Percentiles rank a stretch among this genome's conserved stretches.
These are phyloP conservation scores for Nephrotoma appendiculata DNA, from an alignment of 2,888 invertebrate genomes.

Conservation along the genomic window DNA sequence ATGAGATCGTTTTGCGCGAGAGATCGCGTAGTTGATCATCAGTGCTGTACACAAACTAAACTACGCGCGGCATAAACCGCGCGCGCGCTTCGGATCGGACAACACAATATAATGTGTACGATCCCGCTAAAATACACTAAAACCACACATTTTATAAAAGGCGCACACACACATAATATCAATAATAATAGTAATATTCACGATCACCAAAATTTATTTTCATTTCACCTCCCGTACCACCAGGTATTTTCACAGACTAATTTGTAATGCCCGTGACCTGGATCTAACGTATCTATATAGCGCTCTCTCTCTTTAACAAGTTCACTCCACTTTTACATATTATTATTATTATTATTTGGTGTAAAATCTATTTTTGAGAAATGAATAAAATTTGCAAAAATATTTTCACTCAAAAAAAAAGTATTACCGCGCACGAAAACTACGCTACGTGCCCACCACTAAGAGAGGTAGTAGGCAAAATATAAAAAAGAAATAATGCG, in stretches of 20 bases:
- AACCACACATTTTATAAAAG: background rate
- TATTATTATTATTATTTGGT: background rate
- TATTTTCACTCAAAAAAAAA: background rate
- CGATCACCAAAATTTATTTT: background rate
- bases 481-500: background rate
- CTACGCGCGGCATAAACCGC: background rate
- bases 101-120: background rate
- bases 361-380: slow-evolving; percentile 1
- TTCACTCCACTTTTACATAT: slow-evolving; percentile 1
- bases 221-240: background rate
- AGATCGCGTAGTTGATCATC: background rate
- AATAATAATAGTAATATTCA: background rate
- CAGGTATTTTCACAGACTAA: background rate
- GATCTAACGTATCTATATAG: background rate
- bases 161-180: background rate
- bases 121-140: background rate
- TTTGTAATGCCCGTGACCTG: background rate
- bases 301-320: background rate
- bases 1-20: slow-evolving; percentile 1
- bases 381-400: background rate
- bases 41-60: background rate
- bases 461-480: background rate
- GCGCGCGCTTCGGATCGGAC: background rate
- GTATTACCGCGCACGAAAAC: background rate
- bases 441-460: background rate